Evolutionary conservation across 2,888 invertebrate genomes (phyloP), one percentile per base, ranked within the genome.

Genomic region (Melitaea athalia): DNA sequence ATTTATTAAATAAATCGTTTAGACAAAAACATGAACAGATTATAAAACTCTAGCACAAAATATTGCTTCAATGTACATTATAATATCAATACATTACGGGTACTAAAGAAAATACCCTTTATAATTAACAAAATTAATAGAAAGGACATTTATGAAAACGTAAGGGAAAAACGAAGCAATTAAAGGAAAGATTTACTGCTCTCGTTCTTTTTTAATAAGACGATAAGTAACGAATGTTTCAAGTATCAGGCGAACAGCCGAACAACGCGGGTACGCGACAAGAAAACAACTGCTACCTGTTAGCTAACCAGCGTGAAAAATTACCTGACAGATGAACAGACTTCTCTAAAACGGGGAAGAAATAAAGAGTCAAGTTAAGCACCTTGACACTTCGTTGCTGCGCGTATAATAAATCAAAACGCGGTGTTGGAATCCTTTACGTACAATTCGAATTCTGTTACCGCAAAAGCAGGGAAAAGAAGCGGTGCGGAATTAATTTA

Each of bases 401-500:
- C 59, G 61, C 63, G 49, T 59, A 62, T 67, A 38, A 67, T 73
- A 74, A 73, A 72, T 72, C 74, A 73, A 68, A 69, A 59, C 67
- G 55, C 66, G 53, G 42, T 53, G 31, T 3, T 67, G 10, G 59
- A 53, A 64, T 67, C 57, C 63, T 61, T 50, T 57, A 63, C 49
- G 65, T 55, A 33, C 50, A 10, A 85, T 83, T 82, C 81, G 83
- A 84, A 85, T 85, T 79, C 75, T 72, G 76, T 74, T 77, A 72
- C 71, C 61, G 63, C 75, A 77, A n/a, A n/a, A 70, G 72, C 64
- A 76, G 77, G 74, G 76, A 73, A 71, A 75, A 63, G 77, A 79
- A 76, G 70, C 74, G 76, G 77, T 74, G 73, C 77, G 82, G 78
- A 79, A 83, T 84, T 87, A 85, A 88, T 87, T 87, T 82, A 85